Percentiles rank a stretch among this genome's conserved stretches.
Conservation (phyloP, 2,888 invertebrate species). For the Lomographa bimaculata region DNA sequence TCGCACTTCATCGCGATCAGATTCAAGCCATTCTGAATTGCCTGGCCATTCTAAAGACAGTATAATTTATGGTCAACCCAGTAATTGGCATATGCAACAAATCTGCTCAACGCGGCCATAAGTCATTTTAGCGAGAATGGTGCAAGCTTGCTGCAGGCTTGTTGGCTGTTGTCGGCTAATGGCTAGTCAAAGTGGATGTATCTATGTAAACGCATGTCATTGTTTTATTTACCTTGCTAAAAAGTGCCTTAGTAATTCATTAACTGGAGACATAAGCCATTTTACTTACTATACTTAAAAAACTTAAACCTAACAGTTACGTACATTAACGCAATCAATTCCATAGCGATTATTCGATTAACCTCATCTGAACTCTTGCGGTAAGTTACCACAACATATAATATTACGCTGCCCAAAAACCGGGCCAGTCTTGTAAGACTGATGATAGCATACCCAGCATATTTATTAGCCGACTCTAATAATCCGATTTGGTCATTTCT, state of each 20-base stretch:
- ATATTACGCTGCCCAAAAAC: conserved; percentile 10
- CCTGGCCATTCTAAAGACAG: conserved; percentile 34
- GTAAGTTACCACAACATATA: conserved; percentile 31
- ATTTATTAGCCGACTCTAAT: conserved; percentile 52
- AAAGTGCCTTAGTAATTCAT: too few relatives aligned
- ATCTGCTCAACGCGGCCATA: conserved; percentile 42
- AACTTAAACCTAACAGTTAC: conserved; percentile 1
- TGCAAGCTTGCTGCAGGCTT: conserved; percentile 17
- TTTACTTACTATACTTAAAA: too few relatives aligned
- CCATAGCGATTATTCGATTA: conserved; percentile 17
- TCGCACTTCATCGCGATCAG: conserved; percentile 9
- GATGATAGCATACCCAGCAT: conserved; percentile 43
- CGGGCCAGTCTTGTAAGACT: conserved; percentile 41
- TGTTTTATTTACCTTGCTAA: too few relatives aligned
- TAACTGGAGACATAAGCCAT: too few relatives aligned
- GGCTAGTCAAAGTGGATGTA: too few relatives aligned
- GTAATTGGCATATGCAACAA: conserved; percentile 52
- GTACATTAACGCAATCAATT: conserved; percentile 11
- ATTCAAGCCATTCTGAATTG: conserved; percentile 24
- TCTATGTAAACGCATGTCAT: too few relatives aligned
- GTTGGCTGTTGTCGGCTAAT: conserved; percentile 28
- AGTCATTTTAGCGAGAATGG: conserved; percentile 45
- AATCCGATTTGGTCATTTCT: conserved; percentile 57
- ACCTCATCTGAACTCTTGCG: conserved; percentile 37
- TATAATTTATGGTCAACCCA: conserved; percentile 42